Base-by-base conservation (phyloP, 2,113 vertebrate species). In the Amphilophus citrinellus region DNA sequence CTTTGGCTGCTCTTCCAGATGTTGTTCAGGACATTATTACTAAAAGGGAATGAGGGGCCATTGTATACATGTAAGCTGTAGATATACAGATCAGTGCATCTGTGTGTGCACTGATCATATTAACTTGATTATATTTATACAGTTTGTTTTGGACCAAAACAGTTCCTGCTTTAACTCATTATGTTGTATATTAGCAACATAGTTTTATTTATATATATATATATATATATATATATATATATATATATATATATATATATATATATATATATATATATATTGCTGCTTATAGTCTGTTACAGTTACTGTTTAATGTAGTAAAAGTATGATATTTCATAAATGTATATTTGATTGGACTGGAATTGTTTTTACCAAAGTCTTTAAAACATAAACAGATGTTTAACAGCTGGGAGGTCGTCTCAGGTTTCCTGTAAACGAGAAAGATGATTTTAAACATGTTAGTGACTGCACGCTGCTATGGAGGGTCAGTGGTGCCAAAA, bases 121-220 rank as follows among this genome's bases (percentile, higher is more conserved):
- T 90, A 61, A 77, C 61, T 73, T 47, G 39, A 32, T 8, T 85
- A 82, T 91, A 91, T 90, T 90, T 92, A 87, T 93, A 92, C 73
- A 37, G 50, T 82, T 60, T 84, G 27, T 90, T 88, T 92, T 68
- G 86, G 85, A 92, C 91, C 85, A 76, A 80, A 57, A n/a, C 57
- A 92, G 17, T 81, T 86, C 42, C 35, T 77, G 86, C 77, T 61
- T 71, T 18, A 77, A 73, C 35, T 11, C 10, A 50, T 32, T 84
- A 27, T 53, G 27, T 13, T 77, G 76, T 86, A 76, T 37, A 88
- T 84, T 80, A 79, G 75, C 30, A 27, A 87, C 27, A 60, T 20
- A 32, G 32, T 62, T 27, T 27, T 77, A 15, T 32, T 3, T 27
- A 27, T 27, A 27, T 27, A 27, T 27, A 27, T 27, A 27, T 27